Conservation (phyloP, 2,797 vertebrate genomes). For the Malacoctenus gilli region DNA sequence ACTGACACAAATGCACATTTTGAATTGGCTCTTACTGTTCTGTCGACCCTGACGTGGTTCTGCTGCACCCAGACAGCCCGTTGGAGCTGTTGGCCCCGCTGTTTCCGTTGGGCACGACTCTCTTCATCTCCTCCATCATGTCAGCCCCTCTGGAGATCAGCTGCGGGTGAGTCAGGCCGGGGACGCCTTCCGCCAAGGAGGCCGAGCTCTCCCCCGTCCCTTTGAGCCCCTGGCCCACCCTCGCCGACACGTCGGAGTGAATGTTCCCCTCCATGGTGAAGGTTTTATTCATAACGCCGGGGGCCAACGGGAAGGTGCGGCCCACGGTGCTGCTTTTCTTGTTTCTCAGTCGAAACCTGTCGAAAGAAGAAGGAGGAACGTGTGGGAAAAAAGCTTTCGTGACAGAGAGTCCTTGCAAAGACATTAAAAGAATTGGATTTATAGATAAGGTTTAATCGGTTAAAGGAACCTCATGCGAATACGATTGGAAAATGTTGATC, state of each 20-base stretch:
- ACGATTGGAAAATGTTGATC: too few relatives aligned
- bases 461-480: too few relatives aligned
- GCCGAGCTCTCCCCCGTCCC: slow-evolving; percentile 74
- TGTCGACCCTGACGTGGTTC: slow-evolving; percentile 48
- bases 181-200: slow-evolving; percentile 72
- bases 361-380: background rate
- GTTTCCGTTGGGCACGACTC: slow-evolving; percentile 81
- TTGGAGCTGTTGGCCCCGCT: slow-evolving; percentile 79
- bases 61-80: slow-evolving; percentile 69
- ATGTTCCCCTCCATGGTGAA: slow-evolving; percentile 80
- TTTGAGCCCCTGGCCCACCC: slow-evolving; percentile 76
- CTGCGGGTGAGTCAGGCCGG: slow-evolving; percentile 82
- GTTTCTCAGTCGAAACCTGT: slow-evolving; percentile 92
- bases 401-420: background rate
- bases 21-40: slow-evolving; percentile 83
- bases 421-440: too few relatives aligned
- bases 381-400: background rate
- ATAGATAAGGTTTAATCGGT: too few relatives aligned
- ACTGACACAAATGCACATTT: too few relatives aligned
- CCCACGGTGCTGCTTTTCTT: slow-evolving; percentile 90
- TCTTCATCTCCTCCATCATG: slow-evolving; percentile 85
- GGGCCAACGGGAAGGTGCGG: slow-evolving; percentile 84
- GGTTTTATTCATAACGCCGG: slow-evolving; percentile 83
- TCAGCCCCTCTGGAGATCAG: slow-evolving; percentile 89
- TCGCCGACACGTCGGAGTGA: slow-evolving; percentile 67